Conservation (phyloP, 1,140 invertebrate species). For the Nomia melanderi region DNA sequence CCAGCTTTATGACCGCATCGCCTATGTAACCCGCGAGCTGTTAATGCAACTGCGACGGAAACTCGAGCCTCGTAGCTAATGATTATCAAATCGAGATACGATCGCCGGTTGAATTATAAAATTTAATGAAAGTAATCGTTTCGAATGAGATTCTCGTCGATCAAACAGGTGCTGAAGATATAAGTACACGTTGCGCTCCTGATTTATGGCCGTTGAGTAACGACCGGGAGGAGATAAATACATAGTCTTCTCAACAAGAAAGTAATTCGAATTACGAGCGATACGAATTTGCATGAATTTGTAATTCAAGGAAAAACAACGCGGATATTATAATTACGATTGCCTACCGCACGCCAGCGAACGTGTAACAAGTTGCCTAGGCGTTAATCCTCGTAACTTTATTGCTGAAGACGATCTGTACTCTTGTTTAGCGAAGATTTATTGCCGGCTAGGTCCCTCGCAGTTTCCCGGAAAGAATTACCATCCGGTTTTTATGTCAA, state of each 20-base stretch:
- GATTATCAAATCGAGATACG: no score
- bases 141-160: no score
- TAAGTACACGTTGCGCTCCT: not conserved
- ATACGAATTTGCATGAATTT: not conserved
- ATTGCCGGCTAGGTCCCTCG: not conserved
- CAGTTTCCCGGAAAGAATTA: not conserved
- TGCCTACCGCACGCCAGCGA: not conserved
- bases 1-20: not conserved
- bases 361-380: not conserved
- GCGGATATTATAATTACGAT: not conserved
- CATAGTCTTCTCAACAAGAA: not conserved
- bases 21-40: not conserved
- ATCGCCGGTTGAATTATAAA: no score
- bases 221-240: not conserved
- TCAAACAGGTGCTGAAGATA: no score
- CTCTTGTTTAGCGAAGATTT: constrained; percentile 35
- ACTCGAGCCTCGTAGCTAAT: no score
- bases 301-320: constrained; percentile 1
- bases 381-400: not conserved
- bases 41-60: not conserved
- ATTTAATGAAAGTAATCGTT: no score
- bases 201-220: not conserved
- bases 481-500: not conserved
- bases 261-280: not conserved
- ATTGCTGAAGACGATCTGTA: not conserved